Percentiles rank a stretch among this genome's conserved stretches.
phyloP scores from a whole-genome alignment of 2,797 vertebrate species.

The Alcedo quadribrachys region DNA sequence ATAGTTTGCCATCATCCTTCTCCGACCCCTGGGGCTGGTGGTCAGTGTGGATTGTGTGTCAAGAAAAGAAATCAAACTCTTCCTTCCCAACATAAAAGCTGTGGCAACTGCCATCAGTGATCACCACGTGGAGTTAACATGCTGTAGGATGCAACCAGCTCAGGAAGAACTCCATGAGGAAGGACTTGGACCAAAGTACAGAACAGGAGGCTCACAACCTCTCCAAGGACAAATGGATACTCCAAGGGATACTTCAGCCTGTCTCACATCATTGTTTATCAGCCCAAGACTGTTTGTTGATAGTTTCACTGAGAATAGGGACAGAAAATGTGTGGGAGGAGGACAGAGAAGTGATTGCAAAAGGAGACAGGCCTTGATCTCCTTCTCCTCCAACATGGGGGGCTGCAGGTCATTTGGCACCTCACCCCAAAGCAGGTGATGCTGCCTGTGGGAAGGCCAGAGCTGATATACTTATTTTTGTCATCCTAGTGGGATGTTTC shows the following conservation, averaged over 20 bases:
- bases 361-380: not conserved
- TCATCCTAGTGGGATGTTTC: constrained; percentile 4
- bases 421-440: not conserved
- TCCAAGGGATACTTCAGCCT: not conserved
- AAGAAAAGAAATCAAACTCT: not conserved
- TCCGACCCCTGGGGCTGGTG: not conserved
- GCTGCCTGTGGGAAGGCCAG: not conserved
- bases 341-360: not conserved
- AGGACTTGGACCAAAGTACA: not conserved
- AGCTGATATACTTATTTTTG: not conserved
- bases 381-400: not conserved
- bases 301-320: not conserved
- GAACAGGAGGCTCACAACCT: not conserved
- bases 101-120: not conserved
- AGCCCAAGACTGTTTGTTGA: fast-evolving
- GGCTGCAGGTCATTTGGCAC: not conserved
- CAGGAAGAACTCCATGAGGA: not conserved
- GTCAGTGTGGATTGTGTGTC: fast-evolving
- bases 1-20: not conserved
- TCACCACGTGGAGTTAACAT: fast-evolving
- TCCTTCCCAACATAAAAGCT: fast-evolving
- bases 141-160: not conserved
- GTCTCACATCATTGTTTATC: fast-evolving
- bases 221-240: not conserved
- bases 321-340: not conserved